These are phyloP conservation scores for Chloropsis cyanopogon DNA, from an alignment of 2,113 vertebrate species.

Conservation along the genomic window DNA sequence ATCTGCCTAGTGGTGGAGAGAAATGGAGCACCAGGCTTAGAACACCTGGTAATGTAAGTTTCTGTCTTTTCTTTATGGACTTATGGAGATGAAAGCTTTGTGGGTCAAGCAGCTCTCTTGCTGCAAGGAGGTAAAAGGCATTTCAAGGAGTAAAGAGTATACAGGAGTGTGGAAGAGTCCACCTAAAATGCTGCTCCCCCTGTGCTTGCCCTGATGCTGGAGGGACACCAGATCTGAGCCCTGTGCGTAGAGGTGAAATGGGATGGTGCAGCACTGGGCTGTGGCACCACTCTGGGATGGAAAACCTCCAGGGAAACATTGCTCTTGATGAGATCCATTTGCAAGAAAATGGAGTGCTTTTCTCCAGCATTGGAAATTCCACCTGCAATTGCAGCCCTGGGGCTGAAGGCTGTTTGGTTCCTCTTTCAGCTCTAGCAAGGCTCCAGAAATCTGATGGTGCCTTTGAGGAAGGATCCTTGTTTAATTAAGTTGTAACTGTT, in stretches of 20 bases:
- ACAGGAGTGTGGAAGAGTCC: background rate
- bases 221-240: background rate
- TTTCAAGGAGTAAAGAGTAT: background rate
- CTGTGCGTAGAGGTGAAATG: background rate
- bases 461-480: background rate
- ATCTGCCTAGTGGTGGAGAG: background rate
- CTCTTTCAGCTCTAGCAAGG: background rate
- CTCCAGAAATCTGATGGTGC: conserved; percentile 23
- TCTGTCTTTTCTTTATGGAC: background rate
- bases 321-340: background rate
- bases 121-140: background rate
- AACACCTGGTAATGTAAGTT: background rate
- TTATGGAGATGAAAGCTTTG: background rate
- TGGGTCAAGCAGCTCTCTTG: background rate
- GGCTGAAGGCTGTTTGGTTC: background rate
- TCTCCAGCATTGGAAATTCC: background rate
- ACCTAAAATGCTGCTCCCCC: background rate
- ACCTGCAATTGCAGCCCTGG: background rate
- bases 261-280: background rate
- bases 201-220: background rate
- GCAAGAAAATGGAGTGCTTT: background rate
- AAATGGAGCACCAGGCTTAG: background rate
- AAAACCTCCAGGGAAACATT: background rate
- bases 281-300: background rate
- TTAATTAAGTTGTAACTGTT: background rate